Evolutionary conservation across 2,888 invertebrate genomes (phyloP).

Genomic region (Hirtodrosophila histrioides): DNA sequence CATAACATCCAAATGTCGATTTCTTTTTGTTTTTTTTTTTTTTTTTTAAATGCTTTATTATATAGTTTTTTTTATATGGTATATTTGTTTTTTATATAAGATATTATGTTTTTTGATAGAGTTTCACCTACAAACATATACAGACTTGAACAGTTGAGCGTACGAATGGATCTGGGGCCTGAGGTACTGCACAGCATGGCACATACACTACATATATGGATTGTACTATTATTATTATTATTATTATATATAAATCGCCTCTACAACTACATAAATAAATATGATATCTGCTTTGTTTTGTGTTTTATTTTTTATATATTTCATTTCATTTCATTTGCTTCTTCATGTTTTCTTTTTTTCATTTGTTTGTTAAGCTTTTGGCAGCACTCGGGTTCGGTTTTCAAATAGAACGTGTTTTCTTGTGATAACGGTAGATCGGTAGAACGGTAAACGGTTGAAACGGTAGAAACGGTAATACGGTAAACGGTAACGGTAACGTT

Average conservation of each 20-base stretch:
- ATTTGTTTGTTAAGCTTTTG: constrained; percentile 69
- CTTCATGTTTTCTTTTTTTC: constrained; percentile 42
- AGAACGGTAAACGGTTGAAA: constrained; percentile 38
- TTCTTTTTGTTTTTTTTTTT: constrained; percentile 52
- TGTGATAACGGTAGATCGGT: constrained; percentile 35
- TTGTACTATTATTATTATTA: constrained; percentile 22
- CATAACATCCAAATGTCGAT: constrained; percentile 84
- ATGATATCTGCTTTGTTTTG: constrained; percentile 38
- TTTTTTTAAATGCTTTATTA: constrained; percentile 7
- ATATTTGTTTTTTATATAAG: constrained; percentile 25
- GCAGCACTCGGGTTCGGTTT: constrained; percentile 17
- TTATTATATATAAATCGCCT: constrained; percentile 18
- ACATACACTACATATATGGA: constrained; percentile 64
- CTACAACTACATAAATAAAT: constrained; percentile 11
- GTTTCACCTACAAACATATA: constrained; percentile 23
- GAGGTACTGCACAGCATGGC: constrained; percentile 85
- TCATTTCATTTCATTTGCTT: constrained; percentile 16
- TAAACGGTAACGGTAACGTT: constrained; percentile 62
- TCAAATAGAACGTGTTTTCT: constrained; percentile 26
- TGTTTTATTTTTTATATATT: too few species aligned
- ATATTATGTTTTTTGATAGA: constrained; percentile 16
- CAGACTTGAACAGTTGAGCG: constrained; percentile 46
- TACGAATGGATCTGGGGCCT: constrained; percentile 63
- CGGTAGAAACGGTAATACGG: constrained; percentile 38
- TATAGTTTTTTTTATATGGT: constrained; percentile 21